Base-by-base conservation (phyloP, 2,888 invertebrate species). In the Cheilosia vulpina region DNA sequence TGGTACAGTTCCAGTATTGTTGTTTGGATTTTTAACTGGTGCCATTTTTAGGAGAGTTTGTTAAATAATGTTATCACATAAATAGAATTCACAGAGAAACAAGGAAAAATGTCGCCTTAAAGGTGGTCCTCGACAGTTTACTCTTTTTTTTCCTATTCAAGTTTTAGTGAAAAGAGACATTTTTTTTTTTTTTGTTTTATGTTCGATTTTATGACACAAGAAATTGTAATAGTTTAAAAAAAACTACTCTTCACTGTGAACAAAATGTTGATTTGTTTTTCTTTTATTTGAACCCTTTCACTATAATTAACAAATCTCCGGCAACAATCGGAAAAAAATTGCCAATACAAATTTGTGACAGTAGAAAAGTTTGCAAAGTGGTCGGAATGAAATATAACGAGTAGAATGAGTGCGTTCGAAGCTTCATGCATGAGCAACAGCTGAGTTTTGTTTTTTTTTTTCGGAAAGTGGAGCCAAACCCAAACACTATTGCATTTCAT, bases 1-100 rank as follows among this genome's bases (percentile, higher is more conserved):
- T 88, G 95, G 95, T 89, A 95, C 95, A 50, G 95, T 95, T 88
- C 95, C 95, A 89, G 95, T 95, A 50, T 77, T 83, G 58, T 83
- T 66, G 62, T 87, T 87, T n/a, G 87, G 87, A 78, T 88, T 88
- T 71, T 88, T 89, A 13, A 75, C 85, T 15, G 89, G 88, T 53
- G 89, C 88, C 89, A 89, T 89, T 60, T 76, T 55, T 11, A 11
- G 11, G 1, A 15, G 9, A 15, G 4, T 31, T 72, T 65, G 24
- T n/a, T 24, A 57, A 55, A 15, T 38, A 43, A 21, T 38, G 13
- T 13, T 24, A 68, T 68, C 43, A 58, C 60, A 72, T 21, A 21
- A 60, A 81, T 38, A 17, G 43, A 63, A 24, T 1, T 1, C 38
- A 47, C 55, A 47, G 50, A 17, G 15, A 24, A 1, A 7, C n/a